Conservation (phyloP, 2,113 vertebrate genomes). For the Megaleporinus macrocephalus region DNA sequence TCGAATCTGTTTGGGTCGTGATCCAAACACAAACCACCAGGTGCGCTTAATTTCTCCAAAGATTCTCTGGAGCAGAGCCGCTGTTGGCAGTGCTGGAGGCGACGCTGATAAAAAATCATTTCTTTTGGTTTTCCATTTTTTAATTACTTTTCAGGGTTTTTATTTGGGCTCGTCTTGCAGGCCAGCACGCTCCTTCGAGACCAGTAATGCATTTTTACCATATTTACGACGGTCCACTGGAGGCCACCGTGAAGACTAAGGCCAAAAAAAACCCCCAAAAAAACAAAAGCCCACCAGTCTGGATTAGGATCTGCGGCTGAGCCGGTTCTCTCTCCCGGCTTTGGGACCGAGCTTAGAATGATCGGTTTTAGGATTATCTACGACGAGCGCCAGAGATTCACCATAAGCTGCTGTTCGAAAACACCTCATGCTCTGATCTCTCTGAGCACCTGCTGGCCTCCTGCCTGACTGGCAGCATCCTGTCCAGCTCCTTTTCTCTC, state of each 20-base stretch:
- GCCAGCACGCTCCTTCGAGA: not conserved
- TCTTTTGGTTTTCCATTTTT: not conserved
- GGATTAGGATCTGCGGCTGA: slow-evolving; percentile 22
- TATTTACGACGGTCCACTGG: not conserved
- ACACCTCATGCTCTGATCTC: slow-evolving; percentile 11
- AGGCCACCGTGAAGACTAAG: not conserved
- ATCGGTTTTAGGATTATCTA: slow-evolving; percentile 28
- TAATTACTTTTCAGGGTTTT: not conserved
- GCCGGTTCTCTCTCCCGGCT: slow-evolving; percentile 22
- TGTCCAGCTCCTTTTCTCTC: not conserved
- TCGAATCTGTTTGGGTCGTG: not conserved
- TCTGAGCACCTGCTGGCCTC: slow-evolving; percentile 46
- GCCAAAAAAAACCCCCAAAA: not conserved
- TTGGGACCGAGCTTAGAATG: slow-evolving; percentile 28
- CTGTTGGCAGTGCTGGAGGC: not conserved
- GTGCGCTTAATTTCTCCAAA: not conserved
- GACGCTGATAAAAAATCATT: not conserved
- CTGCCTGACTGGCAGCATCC: slow-evolving; percentile 44
- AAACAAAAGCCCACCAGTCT: not conserved
- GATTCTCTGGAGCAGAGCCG: not conserved
- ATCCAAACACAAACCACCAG: not conserved
- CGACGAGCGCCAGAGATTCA: slow-evolving; percentile 13
- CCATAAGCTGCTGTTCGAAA: slow-evolving; percentile 36
- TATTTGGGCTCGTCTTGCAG: not conserved
- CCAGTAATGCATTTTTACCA: not conserved